Conservation (phyloP, 2,797 vertebrate species). For the Coracias cyanogaster region DNA sequence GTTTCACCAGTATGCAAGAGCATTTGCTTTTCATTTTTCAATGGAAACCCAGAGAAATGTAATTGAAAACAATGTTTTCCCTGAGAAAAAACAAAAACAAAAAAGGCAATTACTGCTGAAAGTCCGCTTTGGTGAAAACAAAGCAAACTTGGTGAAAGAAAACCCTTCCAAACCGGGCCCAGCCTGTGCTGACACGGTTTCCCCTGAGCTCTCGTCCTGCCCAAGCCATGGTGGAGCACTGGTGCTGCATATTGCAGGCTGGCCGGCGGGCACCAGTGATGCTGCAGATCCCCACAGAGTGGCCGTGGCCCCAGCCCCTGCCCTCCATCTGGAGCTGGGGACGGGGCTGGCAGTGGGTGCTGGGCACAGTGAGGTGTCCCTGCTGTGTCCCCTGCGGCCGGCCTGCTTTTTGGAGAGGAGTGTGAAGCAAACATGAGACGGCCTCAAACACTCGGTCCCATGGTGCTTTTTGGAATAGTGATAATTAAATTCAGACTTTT, state of each 20-base stretch:
- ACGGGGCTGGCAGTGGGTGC: fast-evolving
- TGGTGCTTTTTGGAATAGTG: conserved; percentile 69
- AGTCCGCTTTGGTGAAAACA: conserved; percentile 40
- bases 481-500: conserved; percentile 73
- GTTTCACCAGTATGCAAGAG: conserved; percentile 8
- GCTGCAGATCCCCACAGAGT: too few relatives aligned
- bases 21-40: conserved; percentile 72
- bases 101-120: conserved; percentile 19
- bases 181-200: background rate
- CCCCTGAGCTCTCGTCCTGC: background rate
- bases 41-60: conserved; percentile 55
- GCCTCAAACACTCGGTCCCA: conserved; percentile 53
- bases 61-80: conserved; percentile 53
- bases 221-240: fast-evolving
- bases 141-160: conserved; percentile 24
- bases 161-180: background rate
- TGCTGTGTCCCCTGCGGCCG: background rate
- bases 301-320: background rate
- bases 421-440: conserved; percentile 56
- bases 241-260: fast-evolving
- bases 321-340: background rate
- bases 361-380: background rate
- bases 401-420: conserved; percentile 15
- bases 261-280: fast-evolving
- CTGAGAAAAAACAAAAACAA: background rate